Conservation (phyloP, 2,888 invertebrate genomes). For the Protophormia terraenovae region DNA sequence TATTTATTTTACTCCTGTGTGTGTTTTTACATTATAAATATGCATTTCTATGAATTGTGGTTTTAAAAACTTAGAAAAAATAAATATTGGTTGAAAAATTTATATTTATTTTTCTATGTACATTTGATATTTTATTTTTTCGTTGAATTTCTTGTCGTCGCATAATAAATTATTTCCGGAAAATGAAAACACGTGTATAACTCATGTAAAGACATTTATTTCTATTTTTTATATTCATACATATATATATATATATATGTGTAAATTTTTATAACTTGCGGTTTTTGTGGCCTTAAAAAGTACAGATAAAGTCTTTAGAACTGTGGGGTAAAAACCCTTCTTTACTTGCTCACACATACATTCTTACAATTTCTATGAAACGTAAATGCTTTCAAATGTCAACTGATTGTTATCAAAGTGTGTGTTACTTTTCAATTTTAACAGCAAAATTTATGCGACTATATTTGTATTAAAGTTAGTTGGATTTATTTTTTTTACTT, state of each 20-base stretch:
- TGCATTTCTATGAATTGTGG: no score
- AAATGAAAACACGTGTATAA: not conserved
- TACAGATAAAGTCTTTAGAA: no score
- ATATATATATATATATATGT: not conserved
- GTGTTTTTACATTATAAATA: no score
- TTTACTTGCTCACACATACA: not conserved
- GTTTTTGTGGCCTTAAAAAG: no score
- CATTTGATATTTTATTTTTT: not conserved
- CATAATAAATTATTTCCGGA: conserved; percentile 12
- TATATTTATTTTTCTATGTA: not conserved
- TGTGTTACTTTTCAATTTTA: not conserved
- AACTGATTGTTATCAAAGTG: not conserved
- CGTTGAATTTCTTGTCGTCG: not conserved
- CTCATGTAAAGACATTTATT: no score
- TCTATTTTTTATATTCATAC: no score
- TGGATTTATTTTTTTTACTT: not conserved
- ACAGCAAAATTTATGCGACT: not conserved
- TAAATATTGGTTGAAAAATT: not conserved
- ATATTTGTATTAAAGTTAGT: conserved; percentile 1
- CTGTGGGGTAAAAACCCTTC: not conserved
- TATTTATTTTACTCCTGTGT: no score
- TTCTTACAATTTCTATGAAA: not conserved
- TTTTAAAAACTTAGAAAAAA: not conserved
- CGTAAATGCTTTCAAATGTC: conserved; percentile 2
- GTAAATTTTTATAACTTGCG: no score